Evolutionary conservation across 2,888 invertebrate species (phyloP), one percentile per base, ranked within the genome.

Genomic region (Cheilosia scutellata): DNA sequence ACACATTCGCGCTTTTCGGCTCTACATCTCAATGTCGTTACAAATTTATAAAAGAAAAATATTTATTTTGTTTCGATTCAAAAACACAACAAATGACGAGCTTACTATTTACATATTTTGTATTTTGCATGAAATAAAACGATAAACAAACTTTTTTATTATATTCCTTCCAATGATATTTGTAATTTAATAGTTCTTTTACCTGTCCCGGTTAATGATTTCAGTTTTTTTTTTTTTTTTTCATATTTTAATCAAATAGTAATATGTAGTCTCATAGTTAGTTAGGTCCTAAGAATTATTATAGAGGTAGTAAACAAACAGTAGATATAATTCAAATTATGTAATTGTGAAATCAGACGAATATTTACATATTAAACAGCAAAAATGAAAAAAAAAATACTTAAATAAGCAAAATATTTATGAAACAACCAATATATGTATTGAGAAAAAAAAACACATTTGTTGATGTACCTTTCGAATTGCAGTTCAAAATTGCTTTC

Each of bases 401-500:
- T 87, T 74, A 70, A 84, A 76, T 76, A 80, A 70, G 68, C n/a
- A 58, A 87, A 83, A 79, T 78, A 83, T 87, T 82, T 76, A 77
- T 62, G 66, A 80, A 76, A 71, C 75, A 80, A 77, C 51, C 62
- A 76, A 72, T 60, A 66, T 63, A 60, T 51, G 37, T 42, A 53
- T 47, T 74, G 82, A 79, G 77, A 33, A 42, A 82, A 25, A 71
- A 77, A 70, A 70, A 88, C 76, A 76, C 84, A 83, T 84, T 82
- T 79, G 88, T 89, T 89, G 88, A 88, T 90, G 92, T 92, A 92
- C 92, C 92, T 92, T 91, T 91, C 89, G 90, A 91, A 91, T 90
- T 90, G 91, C 91, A 91, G 91, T 91, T 92, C 90, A 90, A 91
- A 91, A 91, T 91, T 92, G 90, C 90, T 88, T 89, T 87, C 62